phyloP scores from a whole-genome alignment of 2,113 vertebrate species.

The Neopipo cinnamomea region DNA sequence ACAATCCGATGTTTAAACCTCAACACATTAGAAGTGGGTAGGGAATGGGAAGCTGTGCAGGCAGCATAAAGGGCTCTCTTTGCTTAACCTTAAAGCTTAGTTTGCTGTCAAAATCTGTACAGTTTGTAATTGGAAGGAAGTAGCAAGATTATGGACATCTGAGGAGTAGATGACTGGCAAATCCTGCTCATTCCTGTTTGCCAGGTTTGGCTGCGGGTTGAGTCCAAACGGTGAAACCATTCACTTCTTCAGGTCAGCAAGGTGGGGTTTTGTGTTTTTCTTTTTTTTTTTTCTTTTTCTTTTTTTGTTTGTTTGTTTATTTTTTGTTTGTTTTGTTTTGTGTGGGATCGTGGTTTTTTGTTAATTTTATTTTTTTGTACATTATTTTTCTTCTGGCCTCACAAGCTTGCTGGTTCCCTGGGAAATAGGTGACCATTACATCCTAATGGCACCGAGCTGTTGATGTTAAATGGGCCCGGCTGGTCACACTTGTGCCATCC shows the following conservation, averaged over 20 bases:
- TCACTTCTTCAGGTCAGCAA: background rate
- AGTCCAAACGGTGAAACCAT: fast-evolving
- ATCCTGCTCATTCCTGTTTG: background rate
- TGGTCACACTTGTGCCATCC: background rate
- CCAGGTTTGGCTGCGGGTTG: background rate
- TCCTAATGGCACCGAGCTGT: background rate
- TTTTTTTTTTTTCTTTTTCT: background rate
- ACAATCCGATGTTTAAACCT: background rate
- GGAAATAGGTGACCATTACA: fast-evolving
- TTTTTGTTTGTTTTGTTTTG: background rate
- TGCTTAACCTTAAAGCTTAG: fast-evolving
- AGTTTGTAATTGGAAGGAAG: fast-evolving
- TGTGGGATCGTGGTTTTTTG: background rate
- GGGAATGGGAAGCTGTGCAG: background rate
- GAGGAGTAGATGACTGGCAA: too few species aligned
- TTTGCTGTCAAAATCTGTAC: fast-evolving
- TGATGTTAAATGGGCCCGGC: background rate
- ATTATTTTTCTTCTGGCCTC: background rate
- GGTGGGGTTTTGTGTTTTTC: background rate
- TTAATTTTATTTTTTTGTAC: background rate
- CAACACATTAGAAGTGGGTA: fast-evolving
- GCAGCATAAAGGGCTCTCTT: fast-evolving
- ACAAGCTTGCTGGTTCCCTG: background rate
- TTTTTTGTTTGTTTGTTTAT: background rate
- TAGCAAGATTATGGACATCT: background rate